Base-by-base conservation (phyloP, 2,113 vertebrate species). In the Neolamprologus falcicula region DNA sequence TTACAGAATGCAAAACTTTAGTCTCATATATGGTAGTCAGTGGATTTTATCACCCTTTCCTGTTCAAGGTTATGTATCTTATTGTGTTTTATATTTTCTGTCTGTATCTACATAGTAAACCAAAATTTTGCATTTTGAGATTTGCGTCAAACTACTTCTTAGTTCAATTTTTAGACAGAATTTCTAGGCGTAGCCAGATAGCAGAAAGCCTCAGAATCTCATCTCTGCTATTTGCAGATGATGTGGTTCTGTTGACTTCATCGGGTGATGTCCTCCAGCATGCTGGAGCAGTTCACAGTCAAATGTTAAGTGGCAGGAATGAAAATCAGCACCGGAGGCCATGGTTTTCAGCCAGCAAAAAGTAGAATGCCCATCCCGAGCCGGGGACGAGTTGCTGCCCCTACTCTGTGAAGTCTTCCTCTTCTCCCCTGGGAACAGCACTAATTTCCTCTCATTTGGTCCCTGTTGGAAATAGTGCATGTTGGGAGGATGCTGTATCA, bases 401-500 rank as follows among this genome's bases (percentile, higher is more conserved):
- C 83, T 28, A 50, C 52, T 21, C 42, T 95, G 91, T 86, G 90
- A 93, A 53, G 87, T 89, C 26, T 94, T 95, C 85, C 42, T 88
- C 9, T 92, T 90, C 88, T 95, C 89, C 53, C 63, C 81, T 28
- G 92, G 92, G 82, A 93, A 91, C 45, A 80, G 40, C 83, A 85
- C 93, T 86, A 94, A 90, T 80, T 94, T 95, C 79, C 73, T 40
- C 31, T 95, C 89, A 45, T 83, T 83, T 17, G 76, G 82, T 53
- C 79, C 86, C 37, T 95, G 92, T 54, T 85, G 78, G 79, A 76
- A 90, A 52, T 91, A 87, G 28, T 95, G 93, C 80, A 82, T 90
- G 83, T 79, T 93, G 35, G 95, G 95, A 83, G 90, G 88, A 33
- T 95, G 94, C 85, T 94, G 93, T 79, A 80, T 88, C 59, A 90